Evolutionary conservation across 2,888 invertebrate species (phyloP), one percentile per base, ranked within the genome.

Genomic region (Nysson spinosus): DNA sequence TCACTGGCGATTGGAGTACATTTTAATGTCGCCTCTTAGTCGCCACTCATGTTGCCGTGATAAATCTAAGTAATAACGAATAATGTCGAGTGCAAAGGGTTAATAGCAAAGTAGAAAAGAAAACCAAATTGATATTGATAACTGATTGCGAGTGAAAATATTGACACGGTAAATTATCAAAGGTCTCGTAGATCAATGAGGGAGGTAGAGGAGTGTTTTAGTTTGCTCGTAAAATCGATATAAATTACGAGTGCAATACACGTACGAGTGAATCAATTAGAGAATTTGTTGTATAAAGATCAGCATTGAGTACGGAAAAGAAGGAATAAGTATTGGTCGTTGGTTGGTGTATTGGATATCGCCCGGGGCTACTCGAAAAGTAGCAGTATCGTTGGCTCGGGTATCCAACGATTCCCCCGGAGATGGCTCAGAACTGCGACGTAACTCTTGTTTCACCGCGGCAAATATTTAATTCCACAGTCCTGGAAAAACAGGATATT

Each of bases 391-490:
- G 63, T 58, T 69, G 64, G 42, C 52, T 42, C 28, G 58, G 65
- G 61, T 64, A 67, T 72, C 63, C 68, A 52, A 60, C 62, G 50
- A 74, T 73, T 63, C 65, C 72, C 66, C 63, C 39, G 26, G 70
- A 74, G 70, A 68, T 66, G 60, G 47, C 56, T 60, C 35, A 52
- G 60, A 66, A 68, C 65, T 60, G 63, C 65, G 65, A 71, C 65
- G 68, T 73, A 74, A 75, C 75, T 75, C 68, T 76, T 69, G 75
- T 76, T 75, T 65, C 77, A 58, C 61, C 50, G 69, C 61, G 71
- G 81, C 79, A 82, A 81, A 83, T 81, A 83, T 83, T 83, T 83
- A 82, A 84, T 83, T 83, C 75, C 72, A 65, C 61, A 55, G 65
- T 47, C 67, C 57, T 66, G 78, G 78, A 78, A 80, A 82, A 82